phyloP scores from a whole-genome alignment of 2,797 vertebrate species.

The Microtus californicus region DNA sequence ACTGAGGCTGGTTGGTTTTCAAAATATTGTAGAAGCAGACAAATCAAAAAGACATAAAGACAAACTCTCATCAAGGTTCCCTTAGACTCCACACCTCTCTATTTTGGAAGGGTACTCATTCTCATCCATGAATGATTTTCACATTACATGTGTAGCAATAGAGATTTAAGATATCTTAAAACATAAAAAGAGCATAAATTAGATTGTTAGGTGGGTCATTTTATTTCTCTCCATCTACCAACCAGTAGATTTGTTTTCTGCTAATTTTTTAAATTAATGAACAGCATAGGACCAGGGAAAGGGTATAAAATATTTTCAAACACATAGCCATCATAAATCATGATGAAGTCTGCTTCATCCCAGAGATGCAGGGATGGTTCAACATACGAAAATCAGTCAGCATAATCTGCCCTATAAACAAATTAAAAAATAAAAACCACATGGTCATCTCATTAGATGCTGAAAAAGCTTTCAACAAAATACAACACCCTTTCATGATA shows the following conservation, averaged over 20 bases:
- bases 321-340: background rate
- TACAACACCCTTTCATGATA: too few species aligned
- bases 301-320: background rate
- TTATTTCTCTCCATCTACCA: background rate
- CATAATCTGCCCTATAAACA: too few species aligned
- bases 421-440: too few species aligned
- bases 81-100: background rate
- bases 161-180: slow-evolving; percentile 43
- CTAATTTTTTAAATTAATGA: background rate
- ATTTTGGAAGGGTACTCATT: slow-evolving; percentile 17
- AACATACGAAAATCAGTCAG: too few species aligned
- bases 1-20: slow-evolving; percentile 25
- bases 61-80: background rate
- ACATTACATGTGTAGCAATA: slow-evolving; percentile 31
- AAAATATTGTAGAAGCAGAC: background rate
- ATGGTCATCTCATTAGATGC: too few species aligned
- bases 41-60: background rate
- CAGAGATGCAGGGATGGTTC: too few species aligned
- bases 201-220: background rate
- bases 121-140: slow-evolving; percentile 36
- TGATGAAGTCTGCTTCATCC: too few species aligned
- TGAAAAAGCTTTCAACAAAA: too few species aligned
- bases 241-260: background rate
- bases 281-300: background rate
- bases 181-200: background rate